Evolutionary conservation across 2,113 vertebrate genomes (phyloP), one percentile per base, ranked within the genome.

Genomic region (Odocoileus hemionus): DNA sequence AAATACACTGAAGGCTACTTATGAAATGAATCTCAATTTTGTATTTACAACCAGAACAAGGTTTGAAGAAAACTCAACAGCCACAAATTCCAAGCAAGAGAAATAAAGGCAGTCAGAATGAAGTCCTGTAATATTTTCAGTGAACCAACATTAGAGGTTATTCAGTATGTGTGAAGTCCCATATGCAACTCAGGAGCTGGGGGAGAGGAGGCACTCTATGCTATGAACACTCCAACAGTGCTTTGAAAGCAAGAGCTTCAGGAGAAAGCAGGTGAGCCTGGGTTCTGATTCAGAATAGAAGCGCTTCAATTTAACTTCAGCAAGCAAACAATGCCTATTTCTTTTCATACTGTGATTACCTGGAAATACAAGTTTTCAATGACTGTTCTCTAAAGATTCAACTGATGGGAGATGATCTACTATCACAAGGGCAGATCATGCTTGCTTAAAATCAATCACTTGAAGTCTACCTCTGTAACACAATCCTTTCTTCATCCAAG

Each of bases 1-100:
- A 88, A 98, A 97, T 96, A 95, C 97, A 97, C 96, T 74, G 52
- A 96, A 96, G 96, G 92, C 92, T 96, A 92, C 96, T 98, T 97
- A 98, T 67, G 36, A 96, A 98, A 97, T 79, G 85, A 97, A 98
- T 96, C 36, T 89, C 95, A 47, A 94, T 96, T 98, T 98, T 89
- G 25, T 97, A 86, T 96, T 97, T 98, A 91, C 85, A 94, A 97
- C 47, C 96, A 95, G 95, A 94, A 97, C 98, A 98, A 92, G 50
- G 86, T 94, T 96, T 89, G 52, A 95, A 98, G 84, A 33, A 97
- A 98, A 94, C 8, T 23, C 83, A 79, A 76, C 4, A 89, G 64
- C 58, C 47, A 21, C 17, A 93, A 94, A 97, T 95, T 39, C 74
- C 64, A 93, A 95, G 47, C 23, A 82, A 92, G 33, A 96, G 85